A percentile compares a stretch with the other conserved stretches of the same genome.
phyloP scores from a whole-genome alignment of 2,113 vertebrate species.

The Pterophyllum scalare region DNA sequence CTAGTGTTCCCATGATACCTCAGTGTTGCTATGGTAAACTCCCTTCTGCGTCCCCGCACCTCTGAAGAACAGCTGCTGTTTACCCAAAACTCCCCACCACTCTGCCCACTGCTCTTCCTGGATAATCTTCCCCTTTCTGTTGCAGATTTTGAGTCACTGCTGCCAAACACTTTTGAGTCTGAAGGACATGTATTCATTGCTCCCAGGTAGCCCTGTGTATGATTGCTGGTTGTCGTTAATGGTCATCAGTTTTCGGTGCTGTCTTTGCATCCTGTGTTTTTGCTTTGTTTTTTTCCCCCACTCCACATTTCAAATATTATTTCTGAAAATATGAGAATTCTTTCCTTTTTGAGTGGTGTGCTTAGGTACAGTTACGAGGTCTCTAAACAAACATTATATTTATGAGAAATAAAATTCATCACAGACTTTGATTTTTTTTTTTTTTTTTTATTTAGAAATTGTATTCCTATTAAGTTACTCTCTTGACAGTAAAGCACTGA shows the following conservation, averaged over 20 bases:
- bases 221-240: conserved; percentile 68
- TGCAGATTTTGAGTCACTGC: conserved; percentile 99
- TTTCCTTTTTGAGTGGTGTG: not conserved
- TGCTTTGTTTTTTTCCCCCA: not conserved
- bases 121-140: conserved; percentile 99
- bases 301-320: conserved; percentile 1
- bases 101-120: conserved; percentile 78
- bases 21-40: conserved; percentile 84
- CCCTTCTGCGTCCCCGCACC: conserved; percentile 79
- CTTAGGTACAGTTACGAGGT: not conserved
- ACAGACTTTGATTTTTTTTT: not conserved
- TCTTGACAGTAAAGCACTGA: not conserved
- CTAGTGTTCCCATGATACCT: conserved; percentile 82
- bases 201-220: conserved; percentile 97
- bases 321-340: not conserved
- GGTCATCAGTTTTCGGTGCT: conserved; percentile 48
- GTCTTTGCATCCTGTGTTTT: conserved; percentile 21
- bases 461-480: not conserved
- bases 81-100: conserved; percentile 72
- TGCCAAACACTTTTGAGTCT: conserved; percentile 99
- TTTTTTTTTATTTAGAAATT: not conserved
- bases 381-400: not conserved
- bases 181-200: conserved; percentile 99
- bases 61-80: conserved; percentile 82
- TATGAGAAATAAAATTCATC: conserved; percentile 14